Conservation (phyloP, 2,113 vertebrate species). For the Elgaria multicarinata region DNA sequence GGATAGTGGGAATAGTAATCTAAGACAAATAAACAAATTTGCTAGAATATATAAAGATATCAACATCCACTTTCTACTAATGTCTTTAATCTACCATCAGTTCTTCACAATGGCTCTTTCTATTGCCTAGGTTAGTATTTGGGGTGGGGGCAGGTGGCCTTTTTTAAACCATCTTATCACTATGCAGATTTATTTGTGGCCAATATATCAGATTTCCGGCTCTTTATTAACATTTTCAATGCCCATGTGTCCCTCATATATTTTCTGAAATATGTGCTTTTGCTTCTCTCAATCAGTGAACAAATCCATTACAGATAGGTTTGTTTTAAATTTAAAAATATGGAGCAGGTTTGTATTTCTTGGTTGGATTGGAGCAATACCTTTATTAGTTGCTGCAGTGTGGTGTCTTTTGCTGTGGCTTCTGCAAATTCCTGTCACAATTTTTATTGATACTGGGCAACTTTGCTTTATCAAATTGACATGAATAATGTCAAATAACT, state of each 20-base stretch:
- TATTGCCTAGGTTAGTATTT: background rate
- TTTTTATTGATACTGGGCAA: background rate
- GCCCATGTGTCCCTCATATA: background rate
- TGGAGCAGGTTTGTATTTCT: background rate
- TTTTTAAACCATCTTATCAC: background rate
- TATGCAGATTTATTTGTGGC: background rate
- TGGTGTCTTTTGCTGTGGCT: background rate
- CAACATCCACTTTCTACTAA: background rate
- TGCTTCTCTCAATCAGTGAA: background rate
- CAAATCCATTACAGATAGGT: background rate
- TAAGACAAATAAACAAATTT: background rate
- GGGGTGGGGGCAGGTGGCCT: background rate
- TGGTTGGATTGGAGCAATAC: background rate
- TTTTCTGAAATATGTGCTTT: background rate
- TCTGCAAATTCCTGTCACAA: background rate
- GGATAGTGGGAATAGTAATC: background rate
- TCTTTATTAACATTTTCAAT: background rate
- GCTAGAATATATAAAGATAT: background rate
- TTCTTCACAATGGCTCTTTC: background rate
- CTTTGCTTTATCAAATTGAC: background rate
- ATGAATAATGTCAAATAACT: background rate
- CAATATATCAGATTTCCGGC: background rate
- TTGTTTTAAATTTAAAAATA: constrained; percentile 12
- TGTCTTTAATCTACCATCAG: background rate
- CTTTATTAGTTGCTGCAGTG: background rate